phyloP scores from a whole-genome alignment of 2,797 vertebrate genomes.

The Pagetopsis macropterus region DNA sequence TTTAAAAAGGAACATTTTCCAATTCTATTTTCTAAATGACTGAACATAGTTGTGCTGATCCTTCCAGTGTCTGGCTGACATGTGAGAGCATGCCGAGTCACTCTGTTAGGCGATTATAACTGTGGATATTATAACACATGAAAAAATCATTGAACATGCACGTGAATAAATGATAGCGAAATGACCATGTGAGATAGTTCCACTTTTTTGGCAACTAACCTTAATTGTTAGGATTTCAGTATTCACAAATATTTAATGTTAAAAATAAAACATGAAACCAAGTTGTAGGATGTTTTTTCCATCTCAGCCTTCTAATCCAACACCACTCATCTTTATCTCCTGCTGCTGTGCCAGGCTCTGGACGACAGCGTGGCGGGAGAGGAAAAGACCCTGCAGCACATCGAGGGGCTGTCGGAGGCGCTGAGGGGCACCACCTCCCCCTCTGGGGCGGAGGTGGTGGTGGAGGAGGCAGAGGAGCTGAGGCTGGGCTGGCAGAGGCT shows the following conservation, averaged over 20 bases:
- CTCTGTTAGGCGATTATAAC: too few species aligned
- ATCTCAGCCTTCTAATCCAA: neutral
- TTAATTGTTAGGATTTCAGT: too few species aligned
- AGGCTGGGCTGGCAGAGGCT: conserved; percentile 86
- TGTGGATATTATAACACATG: too few species aligned
- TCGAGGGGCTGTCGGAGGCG: conserved; percentile 81
- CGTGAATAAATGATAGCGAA: too few species aligned
- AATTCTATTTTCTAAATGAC: too few species aligned
- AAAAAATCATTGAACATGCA: too few species aligned
- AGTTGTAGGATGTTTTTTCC: neutral
- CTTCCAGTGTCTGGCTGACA: too few species aligned
- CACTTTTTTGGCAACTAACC: neutral
- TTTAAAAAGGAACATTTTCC: too few species aligned
- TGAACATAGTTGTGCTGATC: too few species aligned
- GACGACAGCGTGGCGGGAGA: conserved; percentile 80
- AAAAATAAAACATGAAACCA: neutral
- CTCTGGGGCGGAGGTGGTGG: conserved; percentile 84
- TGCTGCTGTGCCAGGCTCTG: conserved; percentile 68
- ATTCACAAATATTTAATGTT: neutral
- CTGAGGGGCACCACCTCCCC: conserved; percentile 90
- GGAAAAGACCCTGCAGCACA: conserved; percentile 82
- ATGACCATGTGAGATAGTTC: too few species aligned
- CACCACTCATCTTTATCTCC: too few species aligned
- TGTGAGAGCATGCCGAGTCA: too few species aligned
- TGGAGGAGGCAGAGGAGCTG: conserved; percentile 86